Base-by-base conservation (phyloP, 2,113 vertebrate genomes). In the Bos taurus region DNA sequence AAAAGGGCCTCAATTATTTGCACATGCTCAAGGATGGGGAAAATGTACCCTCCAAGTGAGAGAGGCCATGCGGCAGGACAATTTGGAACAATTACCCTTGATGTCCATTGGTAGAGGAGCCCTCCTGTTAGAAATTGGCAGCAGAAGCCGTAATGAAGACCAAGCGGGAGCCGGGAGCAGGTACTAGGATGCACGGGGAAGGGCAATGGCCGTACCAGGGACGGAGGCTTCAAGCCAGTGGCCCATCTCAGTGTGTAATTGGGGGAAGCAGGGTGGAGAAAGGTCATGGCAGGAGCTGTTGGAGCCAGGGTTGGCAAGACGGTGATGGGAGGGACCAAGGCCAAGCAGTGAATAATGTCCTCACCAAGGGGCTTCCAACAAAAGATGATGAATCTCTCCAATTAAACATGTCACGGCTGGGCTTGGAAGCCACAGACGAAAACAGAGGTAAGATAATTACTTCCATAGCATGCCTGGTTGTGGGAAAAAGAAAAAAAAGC, bases 311-410 rank as follows among this genome's bases (percentile, higher is more conserved):
- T 46, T 52, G 13, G 15, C 2, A 3, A n/a, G 80, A 25, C 0
- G 0, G 54, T 19, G 84, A 40, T 25, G 17, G 82, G 19, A 83
- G 7, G 46, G 57, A 62, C 48, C 60, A 19, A 50, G 86, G 54
- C 86, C 56, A 36, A 54, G 54, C 1, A 52, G 46, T 50, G 56
- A 60, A 15, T 54, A 23, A 54, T 1, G 6, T 10, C 82, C 77
- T 87, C 54, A 6, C 62, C 33, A 12, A 96, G 62, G 50, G 90
- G 56, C 15, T 60, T 92, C 77, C 17, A 15, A 15, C 0, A 0
- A 56, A 71, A 33, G 84, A 80, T 54, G 94, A 92, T 78, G 81
- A 82, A 77, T 82, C 77, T 97, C 88, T 80, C 59, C 77, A 19
- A 15, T 46, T 56, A 54, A 50, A 36, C 46, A 7, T 46, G 60